A percentile compares a stretch with the other conserved stretches of the same genome.
Evolutionary conservation across 2,113 vertebrate genomes (phyloP).

Genomic region (Plotosus lineatus): DNA sequence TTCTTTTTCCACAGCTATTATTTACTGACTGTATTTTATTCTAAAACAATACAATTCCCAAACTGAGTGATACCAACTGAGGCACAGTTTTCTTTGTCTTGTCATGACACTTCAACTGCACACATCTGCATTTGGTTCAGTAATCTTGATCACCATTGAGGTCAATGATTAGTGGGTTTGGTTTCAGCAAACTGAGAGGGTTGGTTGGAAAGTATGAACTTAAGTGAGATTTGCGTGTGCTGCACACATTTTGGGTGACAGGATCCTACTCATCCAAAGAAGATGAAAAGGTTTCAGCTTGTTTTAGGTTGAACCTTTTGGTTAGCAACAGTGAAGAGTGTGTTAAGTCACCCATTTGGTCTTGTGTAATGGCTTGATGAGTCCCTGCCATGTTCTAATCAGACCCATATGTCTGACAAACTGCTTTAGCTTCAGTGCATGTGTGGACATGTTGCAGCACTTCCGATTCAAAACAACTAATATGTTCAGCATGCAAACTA

Average conservation of each 20-base stretch:
- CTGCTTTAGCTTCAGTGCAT: conserved; percentile 60
- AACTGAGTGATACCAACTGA: conserved; percentile 8
- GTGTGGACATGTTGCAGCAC: conserved; percentile 18
- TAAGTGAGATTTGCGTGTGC: conserved; percentile 12
- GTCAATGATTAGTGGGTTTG: conserved; percentile 19
- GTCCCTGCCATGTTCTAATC: conserved; percentile 52
- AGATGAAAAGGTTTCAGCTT: background rate
- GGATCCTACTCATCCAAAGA: conserved; percentile 8
- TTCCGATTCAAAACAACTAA: background rate
- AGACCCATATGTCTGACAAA: conserved; percentile 67
- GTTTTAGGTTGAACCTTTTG: background rate
- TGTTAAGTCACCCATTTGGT: conserved; percentile 7
- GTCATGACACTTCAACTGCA: conserved; percentile 1
- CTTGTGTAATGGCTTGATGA: background rate
- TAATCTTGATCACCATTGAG: background rate
- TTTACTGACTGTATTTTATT: background rate
- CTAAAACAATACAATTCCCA: background rate
- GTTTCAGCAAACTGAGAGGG: conserved; percentile 9
- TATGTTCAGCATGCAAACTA: background rate
- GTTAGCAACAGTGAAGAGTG: background rate
- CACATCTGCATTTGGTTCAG: conserved; percentile 19
- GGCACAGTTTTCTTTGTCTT: background rate
- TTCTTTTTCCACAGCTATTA: background rate
- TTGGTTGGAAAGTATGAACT: conserved; percentile 13
- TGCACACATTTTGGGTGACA: conserved; percentile 14